phyloP scores from a whole-genome alignment of 1,140 invertebrate genomes.

The Nylanderia fulva region DNA sequence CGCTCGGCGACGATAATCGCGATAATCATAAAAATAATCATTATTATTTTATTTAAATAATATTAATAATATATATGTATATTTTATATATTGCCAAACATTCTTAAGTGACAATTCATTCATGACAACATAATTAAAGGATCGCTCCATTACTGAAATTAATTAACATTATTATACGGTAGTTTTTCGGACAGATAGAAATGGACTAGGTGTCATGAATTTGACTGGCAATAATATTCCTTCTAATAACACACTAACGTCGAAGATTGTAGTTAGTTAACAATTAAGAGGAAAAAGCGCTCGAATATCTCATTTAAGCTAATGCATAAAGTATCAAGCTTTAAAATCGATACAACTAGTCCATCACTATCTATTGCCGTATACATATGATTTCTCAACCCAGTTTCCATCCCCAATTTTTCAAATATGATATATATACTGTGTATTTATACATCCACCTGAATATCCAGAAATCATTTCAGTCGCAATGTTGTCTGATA shows the following conservation, averaged over 20 bases:
- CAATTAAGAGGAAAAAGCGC: conserved; percentile 40
- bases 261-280: conserved; percentile 31
- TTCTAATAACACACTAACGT: conserved; percentile 50
- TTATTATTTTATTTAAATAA: conserved; percentile 79
- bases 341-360: conserved; percentile 46
- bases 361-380: conserved; percentile 50
- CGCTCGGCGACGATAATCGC: conserved; percentile 59
- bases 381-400: conserved; percentile 29
- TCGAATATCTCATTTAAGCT: conserved; percentile 38
- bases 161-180: conserved; percentile 57
- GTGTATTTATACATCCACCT: conserved; percentile 28
- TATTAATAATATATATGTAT: conserved; percentile 71
- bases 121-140: conserved; percentile 62
- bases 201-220: conserved; percentile 37
- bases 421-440: conserved; percentile 41
- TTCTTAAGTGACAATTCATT: conserved; percentile 71
- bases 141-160: conserved; percentile 58
- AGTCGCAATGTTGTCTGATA: background rate
- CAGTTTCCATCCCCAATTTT: conserved; percentile 48
- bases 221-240: background rate
- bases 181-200: conserved; percentile 39
- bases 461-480: conserved; percentile 37
- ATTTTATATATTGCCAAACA: conserved; percentile 72
- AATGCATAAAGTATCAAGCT: conserved; percentile 35
- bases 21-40: conserved; percentile 73